These are phyloP conservation scores for Gymnosoma rotundatum DNA, from an alignment of 2,888 invertebrate species.

Conservation along the genomic window DNA sequence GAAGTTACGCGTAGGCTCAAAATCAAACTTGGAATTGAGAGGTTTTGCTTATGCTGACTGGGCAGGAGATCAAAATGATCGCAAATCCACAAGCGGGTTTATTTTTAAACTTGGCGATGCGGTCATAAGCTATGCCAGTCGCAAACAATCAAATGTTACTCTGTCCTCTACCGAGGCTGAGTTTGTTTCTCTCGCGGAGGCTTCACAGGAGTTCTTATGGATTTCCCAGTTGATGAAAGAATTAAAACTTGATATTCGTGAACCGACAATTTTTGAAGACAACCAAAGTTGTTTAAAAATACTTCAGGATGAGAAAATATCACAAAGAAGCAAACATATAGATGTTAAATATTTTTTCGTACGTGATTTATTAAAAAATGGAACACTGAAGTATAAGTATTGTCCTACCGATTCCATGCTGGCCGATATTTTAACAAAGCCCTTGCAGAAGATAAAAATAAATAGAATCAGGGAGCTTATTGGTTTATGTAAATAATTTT, in stretches of 20 bases:
- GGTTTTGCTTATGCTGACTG: slow-evolving; percentile 24
- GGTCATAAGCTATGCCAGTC: slow-evolving; percentile 44
- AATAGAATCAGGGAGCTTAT: too few species aligned
- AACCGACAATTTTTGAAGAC: slow-evolving; percentile 18
- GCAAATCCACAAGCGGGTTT: slow-evolving; percentile 16
- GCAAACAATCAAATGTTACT: slow-evolving; percentile 32
- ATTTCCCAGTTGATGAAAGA: slow-evolving; percentile 34
- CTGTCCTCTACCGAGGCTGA: slow-evolving; percentile 37
- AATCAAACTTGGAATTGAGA: not conserved
- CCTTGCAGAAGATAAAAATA: too few species aligned
- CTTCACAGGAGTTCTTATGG: slow-evolving; percentile 44
- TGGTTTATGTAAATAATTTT: too few species aligned
- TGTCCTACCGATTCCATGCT: not conserved
- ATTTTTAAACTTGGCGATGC: slow-evolving; percentile 39
- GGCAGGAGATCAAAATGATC: not conserved
- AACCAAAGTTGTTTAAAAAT: slow-evolving; percentile 34
- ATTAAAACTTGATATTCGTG: slow-evolving; percentile 11
- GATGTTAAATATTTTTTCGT: too few species aligned
- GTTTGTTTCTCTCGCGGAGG: slow-evolving; percentile 39
- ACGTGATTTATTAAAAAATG: not conserved
- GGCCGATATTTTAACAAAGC: not conserved
- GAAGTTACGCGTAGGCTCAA: slow-evolving; percentile 5
- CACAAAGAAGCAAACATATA: not conserved
- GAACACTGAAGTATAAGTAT: not conserved
- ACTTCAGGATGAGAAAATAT: not conserved